Evolutionary conservation across 2,113 vertebrate species (phyloP), one percentile per base, ranked within the genome.

Genomic region (Platichthys flesus): DNA sequence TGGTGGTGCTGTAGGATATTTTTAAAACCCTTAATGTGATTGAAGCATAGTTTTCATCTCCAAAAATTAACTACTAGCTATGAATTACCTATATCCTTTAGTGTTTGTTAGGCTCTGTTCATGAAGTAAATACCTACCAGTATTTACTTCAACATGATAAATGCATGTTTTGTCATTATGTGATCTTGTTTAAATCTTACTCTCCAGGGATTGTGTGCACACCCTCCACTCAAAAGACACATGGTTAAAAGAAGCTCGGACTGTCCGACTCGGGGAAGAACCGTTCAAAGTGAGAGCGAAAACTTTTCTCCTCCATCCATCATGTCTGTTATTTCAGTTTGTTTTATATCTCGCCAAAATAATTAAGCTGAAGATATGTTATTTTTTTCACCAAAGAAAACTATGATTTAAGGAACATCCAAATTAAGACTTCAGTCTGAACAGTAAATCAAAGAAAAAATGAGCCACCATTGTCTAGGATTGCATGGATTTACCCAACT

Each of bases 211-310:
- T 57, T 99, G 98, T 5, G 91, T 99, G n/a, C 98, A 96, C 71
- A 97, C 95, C 0, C 89, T 99, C 65, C 98, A 98, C 83, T 99
- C 98, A 68, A 96, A 61, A 90, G 98, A 99, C 90, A 97, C 96
- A 0, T 99, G 98, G 98, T 91, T 99, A 76, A 99, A 99, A 85
- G 94, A 99, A 73, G 98, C 97, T 4, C 92, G 96, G 15, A 98
- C 98, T 37, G 97, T 99, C 85, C 90, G 94, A 78, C 64, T 97
- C 1, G 98, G 96, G 80, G 98, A 99, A 87, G 91, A 95, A 66
- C 98, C 98, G 1, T 99, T 95, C 79, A 99, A 99, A 93, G 98
- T 97, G 67, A 67, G 74, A 74, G 21, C 49, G 9, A 47, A 14
- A 3, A 21, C 0, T 1, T 42, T 42, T 10, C 12, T 10, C 40